Base-by-base conservation (phyloP, 2,888 invertebrate species). In the Spatulosminthurus flaviceps region DNA sequence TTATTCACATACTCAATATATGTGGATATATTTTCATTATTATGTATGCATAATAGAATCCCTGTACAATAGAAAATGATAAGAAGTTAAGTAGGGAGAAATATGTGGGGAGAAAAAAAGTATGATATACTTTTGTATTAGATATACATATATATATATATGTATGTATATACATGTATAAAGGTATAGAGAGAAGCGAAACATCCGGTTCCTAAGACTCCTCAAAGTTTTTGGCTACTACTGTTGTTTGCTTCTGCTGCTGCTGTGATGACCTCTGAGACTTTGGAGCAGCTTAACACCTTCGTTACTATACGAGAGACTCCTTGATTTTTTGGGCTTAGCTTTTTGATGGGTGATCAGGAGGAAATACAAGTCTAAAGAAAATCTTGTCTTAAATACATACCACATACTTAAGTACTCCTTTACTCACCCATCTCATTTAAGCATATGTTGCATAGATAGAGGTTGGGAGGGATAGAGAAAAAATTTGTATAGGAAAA, bases 391-490 rank as follows among this genome's bases (percentile, higher is more conserved):
- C 67, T 22, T 29, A n/a, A n/a, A n/a, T n/a, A n/a, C n/a, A n/a
- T n/a, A 13, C 22, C 22, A 22, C 16, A 16, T 29, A 16, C 16
- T 67, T 13, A 28, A 24, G 26, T 19, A 67, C 13, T 67, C 13
- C 67, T 28, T 67, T 51, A 13, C n/a, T 51, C n/a, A 11, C 67
- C 29, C 67, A 67, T 19, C 67, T 26, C 67, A 67, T 67, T 67
- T 67, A 24, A 24, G 67, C 26, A 67, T n/a, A n/a, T 28, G 26
- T 67, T 28, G 26, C 67, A 26, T 16, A 7, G 4, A 64, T 64
- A 67, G 29, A 67, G 11, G 7, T 29, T 67, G 64, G 19, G n/a
- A n/a, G n/a, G n/a, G n/a, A n/a, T n/a, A n/a, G n/a, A n/a, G n/a
- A n/a, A n/a, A n/a, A n/a, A n/a, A n/a, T n/a, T n/a, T n/a, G n/a